Evolutionary conservation across 2,113 vertebrate genomes (phyloP).

Genomic region (Hippolais icterina): DNA sequence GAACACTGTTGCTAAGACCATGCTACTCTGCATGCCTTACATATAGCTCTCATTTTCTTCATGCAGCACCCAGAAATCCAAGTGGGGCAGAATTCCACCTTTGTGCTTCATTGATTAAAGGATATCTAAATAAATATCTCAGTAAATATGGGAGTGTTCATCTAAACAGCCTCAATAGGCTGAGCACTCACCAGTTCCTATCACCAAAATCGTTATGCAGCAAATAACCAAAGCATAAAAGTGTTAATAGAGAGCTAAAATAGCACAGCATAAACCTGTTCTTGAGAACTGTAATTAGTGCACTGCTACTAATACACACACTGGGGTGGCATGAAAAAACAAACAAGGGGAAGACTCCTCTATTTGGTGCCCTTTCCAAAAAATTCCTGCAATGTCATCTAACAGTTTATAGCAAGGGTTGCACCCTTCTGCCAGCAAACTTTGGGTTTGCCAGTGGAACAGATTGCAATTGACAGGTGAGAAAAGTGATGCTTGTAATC

Average conservation of each 20-base stretch:
- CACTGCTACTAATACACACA: background rate
- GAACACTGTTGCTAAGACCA: background rate
- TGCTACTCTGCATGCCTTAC: background rate
- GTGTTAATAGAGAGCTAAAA: background rate
- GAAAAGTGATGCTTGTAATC: background rate
- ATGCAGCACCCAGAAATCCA: background rate
- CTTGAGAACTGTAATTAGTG: background rate
- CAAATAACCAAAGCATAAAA: background rate
- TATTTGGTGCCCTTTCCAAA: background rate
- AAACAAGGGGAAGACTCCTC: background rate
- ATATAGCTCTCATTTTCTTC: background rate
- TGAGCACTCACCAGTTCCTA: background rate
- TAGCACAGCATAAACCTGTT: background rate
- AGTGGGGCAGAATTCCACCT: background rate
- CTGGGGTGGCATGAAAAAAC: background rate
- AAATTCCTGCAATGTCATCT: background rate
- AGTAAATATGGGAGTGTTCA: background rate
- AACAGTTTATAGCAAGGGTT: background rate
- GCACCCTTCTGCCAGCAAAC: background rate
- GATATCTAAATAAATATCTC: background rate
- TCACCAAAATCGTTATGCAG: background rate
- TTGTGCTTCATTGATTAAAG: background rate
- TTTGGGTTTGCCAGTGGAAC: background rate
- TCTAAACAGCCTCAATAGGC: background rate
- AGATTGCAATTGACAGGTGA: conserved; percentile 56